phyloP scores from a whole-genome alignment of 2,888 invertebrate species.

The Brenthis hecate region DNA sequence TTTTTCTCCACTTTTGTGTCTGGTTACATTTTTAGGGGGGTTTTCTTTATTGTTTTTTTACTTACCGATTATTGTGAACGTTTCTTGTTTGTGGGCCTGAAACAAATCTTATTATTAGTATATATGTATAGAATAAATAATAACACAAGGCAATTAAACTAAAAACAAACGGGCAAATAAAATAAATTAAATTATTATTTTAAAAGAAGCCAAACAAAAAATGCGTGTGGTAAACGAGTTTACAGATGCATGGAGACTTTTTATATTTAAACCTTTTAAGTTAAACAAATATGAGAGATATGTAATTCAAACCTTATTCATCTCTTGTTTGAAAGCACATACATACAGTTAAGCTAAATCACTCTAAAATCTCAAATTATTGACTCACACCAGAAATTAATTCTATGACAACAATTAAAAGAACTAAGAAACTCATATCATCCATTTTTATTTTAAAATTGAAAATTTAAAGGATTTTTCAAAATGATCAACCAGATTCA shows the following conservation, averaged over 20 bases:
- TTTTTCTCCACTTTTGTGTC: slow-evolving; percentile 18
- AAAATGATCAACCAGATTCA: too few species aligned
- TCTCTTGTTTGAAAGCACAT: too few species aligned
- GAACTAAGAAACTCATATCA: too few species aligned
- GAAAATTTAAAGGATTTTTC: too few species aligned
- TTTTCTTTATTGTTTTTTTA: slow-evolving; percentile 41
- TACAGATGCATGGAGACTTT: not conserved
- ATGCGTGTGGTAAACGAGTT: not conserved
- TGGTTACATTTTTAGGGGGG: slow-evolving; percentile 33
- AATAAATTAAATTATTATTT: slow-evolving; percentile 1
- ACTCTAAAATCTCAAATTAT: too few species aligned
- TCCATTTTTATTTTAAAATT: too few species aligned
- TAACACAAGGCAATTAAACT: not conserved
- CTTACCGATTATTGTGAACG: slow-evolving; percentile 50
- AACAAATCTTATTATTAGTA: slow-evolving; percentile 36
- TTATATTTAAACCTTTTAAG: not conserved
- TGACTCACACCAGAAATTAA: too few species aligned
- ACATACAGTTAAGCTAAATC: too few species aligned
- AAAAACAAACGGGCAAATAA: slow-evolving; percentile 27
- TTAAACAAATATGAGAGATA: not conserved
- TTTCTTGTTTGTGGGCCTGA: slow-evolving; percentile 50
- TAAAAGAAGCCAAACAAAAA: slow-evolving; percentile 17
- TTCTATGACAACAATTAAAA: too few species aligned
- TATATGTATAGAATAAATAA: slow-evolving; percentile 27
- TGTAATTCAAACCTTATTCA: too few species aligned